These are phyloP conservation scores for Orussus abietinus DNA, from an alignment of 1,140 invertebrate genomes.

Conservation along the genomic window DNA sequence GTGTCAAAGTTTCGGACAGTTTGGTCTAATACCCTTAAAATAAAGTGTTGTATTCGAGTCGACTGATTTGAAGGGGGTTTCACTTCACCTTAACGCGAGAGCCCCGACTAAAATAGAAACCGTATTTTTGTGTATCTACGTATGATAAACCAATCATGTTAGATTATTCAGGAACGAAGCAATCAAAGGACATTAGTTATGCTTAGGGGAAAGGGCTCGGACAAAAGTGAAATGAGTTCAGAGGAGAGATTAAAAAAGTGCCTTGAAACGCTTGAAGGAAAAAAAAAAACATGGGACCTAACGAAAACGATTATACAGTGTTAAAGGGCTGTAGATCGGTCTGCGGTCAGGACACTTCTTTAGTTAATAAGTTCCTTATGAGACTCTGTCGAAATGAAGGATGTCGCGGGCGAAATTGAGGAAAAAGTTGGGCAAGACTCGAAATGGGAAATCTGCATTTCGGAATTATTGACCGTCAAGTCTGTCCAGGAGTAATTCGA, in stretches of 20 bases:
- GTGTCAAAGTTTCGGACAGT: no score
- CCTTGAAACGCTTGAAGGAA: slow-evolving; percentile 36
- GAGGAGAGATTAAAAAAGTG: slow-evolving; percentile 31
- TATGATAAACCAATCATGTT: slow-evolving; percentile 8
- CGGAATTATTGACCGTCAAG: slow-evolving; percentile 10
- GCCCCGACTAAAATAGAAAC: slow-evolving; percentile 10
- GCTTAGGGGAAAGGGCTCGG: no score
- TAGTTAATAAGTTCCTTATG: slow-evolving; percentile 42
- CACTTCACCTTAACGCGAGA: slow-evolving; percentile 20
- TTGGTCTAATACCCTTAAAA: no score
- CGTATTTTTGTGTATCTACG: slow-evolving; percentile 10
- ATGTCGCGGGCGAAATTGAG: slow-evolving; percentile 24
- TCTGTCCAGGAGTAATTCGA: slow-evolving; percentile 19
- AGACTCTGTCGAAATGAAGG: slow-evolving; percentile 28
- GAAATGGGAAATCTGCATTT: slow-evolving; percentile 17
- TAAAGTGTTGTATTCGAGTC: no score
- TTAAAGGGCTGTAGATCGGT: slow-evolving; percentile 32
- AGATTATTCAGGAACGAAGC: no score
- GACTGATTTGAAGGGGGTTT: no score
- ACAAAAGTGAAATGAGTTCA: slow-evolving; percentile 20
- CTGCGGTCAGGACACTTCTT: slow-evolving; percentile 42
- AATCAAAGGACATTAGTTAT: no score
- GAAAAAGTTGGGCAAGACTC: no score
- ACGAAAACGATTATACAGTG: slow-evolving; percentile 31
- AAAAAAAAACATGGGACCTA: no score